A percentile compares a stretch with the other conserved stretches of the same genome.
Conservation (phyloP, 2,888 invertebrate species). For the Drosophila barbarae region DNA sequence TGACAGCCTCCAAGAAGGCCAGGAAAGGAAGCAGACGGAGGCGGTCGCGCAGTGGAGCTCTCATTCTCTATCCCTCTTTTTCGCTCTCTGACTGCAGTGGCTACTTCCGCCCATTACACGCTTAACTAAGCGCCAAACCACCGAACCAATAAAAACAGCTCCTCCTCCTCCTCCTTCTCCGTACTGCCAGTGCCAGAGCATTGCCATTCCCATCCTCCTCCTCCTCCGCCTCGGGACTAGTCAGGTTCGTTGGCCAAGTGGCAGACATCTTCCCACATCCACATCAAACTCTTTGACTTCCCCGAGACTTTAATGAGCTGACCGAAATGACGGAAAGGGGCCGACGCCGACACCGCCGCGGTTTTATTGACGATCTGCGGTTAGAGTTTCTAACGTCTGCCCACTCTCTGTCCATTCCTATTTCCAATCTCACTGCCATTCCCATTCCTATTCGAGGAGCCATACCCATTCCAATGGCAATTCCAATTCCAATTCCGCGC, state of each 20-base stretch:
- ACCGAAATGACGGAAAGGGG: not conserved
- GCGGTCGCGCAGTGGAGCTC: not conserved
- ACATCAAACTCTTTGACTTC: constrained; percentile 22
- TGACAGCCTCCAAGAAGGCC: constrained; percentile 28
- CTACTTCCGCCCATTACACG: constrained; percentile 70
- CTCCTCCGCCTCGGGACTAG: not conserved
- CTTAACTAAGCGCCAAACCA: constrained; percentile 67
- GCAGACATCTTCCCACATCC: constrained; percentile 43
- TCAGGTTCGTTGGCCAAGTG: constrained; percentile 42
- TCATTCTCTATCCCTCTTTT: not conserved
- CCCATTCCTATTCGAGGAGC: constrained; percentile 4
- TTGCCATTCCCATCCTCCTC: constrained; percentile 2
- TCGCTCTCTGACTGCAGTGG: constrained; percentile 15
- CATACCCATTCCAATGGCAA: constrained; percentile 1
- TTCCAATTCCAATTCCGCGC: constrained; percentile 36
- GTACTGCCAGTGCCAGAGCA: not conserved
- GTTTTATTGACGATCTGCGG: constrained; percentile 60
- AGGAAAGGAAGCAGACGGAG: not conserved
- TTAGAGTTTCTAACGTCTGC: constrained; percentile 58
- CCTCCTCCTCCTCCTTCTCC: not conserved
- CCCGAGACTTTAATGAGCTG: constrained; percentile 52
- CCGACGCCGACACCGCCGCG: not conserved
- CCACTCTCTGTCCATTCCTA: constrained; percentile 38
- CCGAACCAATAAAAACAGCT: constrained; percentile 48
- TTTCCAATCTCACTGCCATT: constrained; percentile 18